Evolutionary conservation across 2,113 vertebrate genomes (phyloP).

Genomic region (Campylomormyrus numenius): DNA sequence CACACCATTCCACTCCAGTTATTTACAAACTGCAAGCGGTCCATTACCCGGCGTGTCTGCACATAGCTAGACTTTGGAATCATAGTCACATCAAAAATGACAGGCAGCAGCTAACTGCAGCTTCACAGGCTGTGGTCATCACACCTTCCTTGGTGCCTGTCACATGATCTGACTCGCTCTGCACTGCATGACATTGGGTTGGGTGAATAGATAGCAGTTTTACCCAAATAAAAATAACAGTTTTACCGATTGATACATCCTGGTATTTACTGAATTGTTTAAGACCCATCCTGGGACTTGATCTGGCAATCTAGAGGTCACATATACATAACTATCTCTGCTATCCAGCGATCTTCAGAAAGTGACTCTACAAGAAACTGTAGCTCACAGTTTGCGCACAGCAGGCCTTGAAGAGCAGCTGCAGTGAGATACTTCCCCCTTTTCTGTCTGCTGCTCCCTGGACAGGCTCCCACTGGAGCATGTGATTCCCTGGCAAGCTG

Average conservation of each 20-base stretch:
- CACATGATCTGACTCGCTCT: conserved; percentile 48
- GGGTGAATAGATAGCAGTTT: not conserved
- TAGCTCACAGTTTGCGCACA: not conserved
- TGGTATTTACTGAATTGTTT: not conserved
- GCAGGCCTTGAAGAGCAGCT: not conserved
- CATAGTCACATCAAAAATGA: conserved; percentile 21
- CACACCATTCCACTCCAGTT: not conserved
- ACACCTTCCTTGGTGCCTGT: conserved; percentile 28
- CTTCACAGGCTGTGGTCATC: conserved; percentile 36
- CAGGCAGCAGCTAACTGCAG: conserved; percentile 44
- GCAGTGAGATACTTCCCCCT: not conserved
- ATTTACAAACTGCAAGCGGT: not conserved
- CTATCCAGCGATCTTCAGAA: not conserved
- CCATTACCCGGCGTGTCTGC: not conserved
- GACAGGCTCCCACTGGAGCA: not conserved
- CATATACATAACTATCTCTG: not conserved
- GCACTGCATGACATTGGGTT: conserved; percentile 32
- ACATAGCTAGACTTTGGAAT: conserved; percentile 36
- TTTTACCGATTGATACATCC: not conserved
- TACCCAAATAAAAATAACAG: not conserved
- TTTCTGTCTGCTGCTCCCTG: not conserved
- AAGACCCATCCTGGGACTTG: not conserved
- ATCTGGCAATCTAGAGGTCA: not conserved
- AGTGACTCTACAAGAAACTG: not conserved
- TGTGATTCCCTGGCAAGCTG: not conserved